Conservation (phyloP, 2,113 vertebrate species). For the Willisornis vidua region DNA sequence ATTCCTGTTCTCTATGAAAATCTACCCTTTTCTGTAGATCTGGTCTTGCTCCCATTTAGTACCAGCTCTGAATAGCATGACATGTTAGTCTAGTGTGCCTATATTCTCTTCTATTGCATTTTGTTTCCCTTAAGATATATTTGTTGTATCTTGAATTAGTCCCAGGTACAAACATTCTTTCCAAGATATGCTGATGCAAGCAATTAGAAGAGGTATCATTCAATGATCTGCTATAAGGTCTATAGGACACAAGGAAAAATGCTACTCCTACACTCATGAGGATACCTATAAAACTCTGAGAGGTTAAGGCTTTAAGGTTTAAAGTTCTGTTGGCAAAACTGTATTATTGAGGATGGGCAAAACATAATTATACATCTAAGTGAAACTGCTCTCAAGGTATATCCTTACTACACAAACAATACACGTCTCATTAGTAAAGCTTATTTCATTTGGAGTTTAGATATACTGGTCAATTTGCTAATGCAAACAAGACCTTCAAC, state of each 20-base stretch:
- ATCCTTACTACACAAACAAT: neutral
- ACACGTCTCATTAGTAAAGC: neutral
- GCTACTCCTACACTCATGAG: neutral
- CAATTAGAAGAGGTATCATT: neutral
- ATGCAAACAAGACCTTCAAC: neutral
- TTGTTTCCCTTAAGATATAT: neutral
- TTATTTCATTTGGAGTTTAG: neutral
- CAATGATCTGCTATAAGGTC: neutral
- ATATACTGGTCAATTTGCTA: neutral
- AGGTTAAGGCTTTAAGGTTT: neutral
- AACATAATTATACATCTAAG: neutral
- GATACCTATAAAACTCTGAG: neutral
- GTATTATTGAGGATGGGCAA: neutral
- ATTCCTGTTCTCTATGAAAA: neutral
- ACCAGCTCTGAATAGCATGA: neutral
- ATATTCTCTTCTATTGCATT: neutral
- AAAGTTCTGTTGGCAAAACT: neutral
- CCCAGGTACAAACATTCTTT: neutral
- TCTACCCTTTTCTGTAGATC: neutral
- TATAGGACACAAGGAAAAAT: neutral
- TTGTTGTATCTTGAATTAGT: neutral
- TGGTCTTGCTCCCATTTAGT: neutral
- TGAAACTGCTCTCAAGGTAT: neutral
- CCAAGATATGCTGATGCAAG: neutral
- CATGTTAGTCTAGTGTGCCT: neutral